Evolutionary conservation across 1,140 invertebrate genomes (phyloP).

Genomic region (Dolichoris vasculosae): DNA sequence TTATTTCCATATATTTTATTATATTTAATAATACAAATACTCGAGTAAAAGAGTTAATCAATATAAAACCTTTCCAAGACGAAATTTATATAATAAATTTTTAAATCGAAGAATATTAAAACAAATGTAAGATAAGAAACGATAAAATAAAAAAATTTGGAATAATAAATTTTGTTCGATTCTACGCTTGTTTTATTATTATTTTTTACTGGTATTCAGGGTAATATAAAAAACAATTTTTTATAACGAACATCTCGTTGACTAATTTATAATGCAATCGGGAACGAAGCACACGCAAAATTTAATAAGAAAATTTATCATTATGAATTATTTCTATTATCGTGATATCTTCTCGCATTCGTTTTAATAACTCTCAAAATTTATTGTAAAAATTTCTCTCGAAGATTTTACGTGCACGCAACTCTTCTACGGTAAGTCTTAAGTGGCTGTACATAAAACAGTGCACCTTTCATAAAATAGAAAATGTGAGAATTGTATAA

Average conservation of each 20-base stretch:
- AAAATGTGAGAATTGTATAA: slow-evolving; percentile 9
- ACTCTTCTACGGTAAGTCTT: background rate
- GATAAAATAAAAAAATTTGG: background rate
- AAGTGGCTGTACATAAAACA: slow-evolving; percentile 14
- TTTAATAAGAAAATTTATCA: background rate
- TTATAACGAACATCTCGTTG: background rate
- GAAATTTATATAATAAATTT: too few relatives aligned
- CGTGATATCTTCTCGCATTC: background rate
- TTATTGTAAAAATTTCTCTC: slow-evolving; percentile 17
- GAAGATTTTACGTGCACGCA: slow-evolving; percentile 19
- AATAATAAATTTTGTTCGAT: background rate
- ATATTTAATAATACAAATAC: too few relatives aligned
- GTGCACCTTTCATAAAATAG: slow-evolving; percentile 10
- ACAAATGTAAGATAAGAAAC: background rate
- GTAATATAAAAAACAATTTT: background rate
- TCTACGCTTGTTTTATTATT: background rate
- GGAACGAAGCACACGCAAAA: background rate
- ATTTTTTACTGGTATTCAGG: background rate
- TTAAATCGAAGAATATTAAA: background rate
- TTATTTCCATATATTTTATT: too few relatives aligned
- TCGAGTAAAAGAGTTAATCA: background rate
- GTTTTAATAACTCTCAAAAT: background rate
- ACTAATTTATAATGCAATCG: background rate
- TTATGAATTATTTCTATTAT: background rate
- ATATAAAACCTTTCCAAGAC: background rate